These are phyloP conservation scores for Lithophane ornitopus DNA, from an alignment of 2,888 invertebrate species.

Conservation along the genomic window DNA sequence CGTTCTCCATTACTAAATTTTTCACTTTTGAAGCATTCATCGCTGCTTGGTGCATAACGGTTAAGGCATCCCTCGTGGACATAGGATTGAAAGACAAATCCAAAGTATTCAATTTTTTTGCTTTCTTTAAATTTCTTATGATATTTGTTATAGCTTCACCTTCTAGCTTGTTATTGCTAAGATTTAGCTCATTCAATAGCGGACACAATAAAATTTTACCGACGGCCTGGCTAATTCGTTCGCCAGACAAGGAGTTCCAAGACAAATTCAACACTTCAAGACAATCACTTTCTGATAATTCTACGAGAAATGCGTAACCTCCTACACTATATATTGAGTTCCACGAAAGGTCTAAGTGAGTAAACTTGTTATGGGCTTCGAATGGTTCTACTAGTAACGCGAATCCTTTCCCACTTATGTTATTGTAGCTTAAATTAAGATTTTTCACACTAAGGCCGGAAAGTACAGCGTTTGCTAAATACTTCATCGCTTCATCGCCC, in stretches of 20 bases:
- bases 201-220: conserved; percentile 71
- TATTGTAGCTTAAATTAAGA: conserved; percentile 78
- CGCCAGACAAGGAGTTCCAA: conserved; percentile 78
- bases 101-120: conserved; percentile 76
- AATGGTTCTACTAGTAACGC: conserved; percentile 73
- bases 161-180: conserved; percentile 78
- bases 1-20: conserved; percentile 76
- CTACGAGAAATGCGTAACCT: conserved; percentile 68
- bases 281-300: conserved; percentile 72
- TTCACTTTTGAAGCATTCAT: conserved; percentile 70
- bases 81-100: conserved; percentile 81
- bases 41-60: conserved; percentile 72
- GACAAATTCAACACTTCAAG: conserved; percentile 78
- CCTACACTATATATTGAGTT: conserved; percentile 75
- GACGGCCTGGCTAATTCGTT: conserved; percentile 71
- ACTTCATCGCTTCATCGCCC: conserved; percentile 73
- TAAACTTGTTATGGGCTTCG: conserved; percentile 76
- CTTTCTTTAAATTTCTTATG: conserved; percentile 63
- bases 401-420: conserved; percentile 74
- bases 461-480: conserved; percentile 71
- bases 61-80: conserved; percentile 73
- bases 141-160: conserved; percentile 72
- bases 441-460: conserved; percentile 73
- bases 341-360: conserved; percentile 80
- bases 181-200: conserved; percentile 71